Evolutionary conservation across 2,113 vertebrate species (phyloP), one percentile per base, ranked within the genome.

Genomic region (Rhinolophus sinicus): DNA sequence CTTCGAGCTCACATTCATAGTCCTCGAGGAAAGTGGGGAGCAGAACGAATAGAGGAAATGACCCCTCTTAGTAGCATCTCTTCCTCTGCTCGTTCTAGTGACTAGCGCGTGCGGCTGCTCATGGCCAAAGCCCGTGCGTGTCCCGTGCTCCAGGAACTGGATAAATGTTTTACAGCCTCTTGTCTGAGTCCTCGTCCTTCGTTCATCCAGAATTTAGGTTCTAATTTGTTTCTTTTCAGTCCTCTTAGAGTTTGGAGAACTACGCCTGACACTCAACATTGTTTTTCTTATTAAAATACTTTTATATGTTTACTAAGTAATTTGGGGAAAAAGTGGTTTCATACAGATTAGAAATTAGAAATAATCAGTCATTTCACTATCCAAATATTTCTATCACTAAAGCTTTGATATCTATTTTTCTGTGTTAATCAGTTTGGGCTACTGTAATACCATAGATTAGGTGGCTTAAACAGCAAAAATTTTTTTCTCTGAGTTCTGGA

Each of bases 281-380:
- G 54, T 76, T 64, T 87, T 80, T 77, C n/a, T 58, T 64, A 44
- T 60, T 69, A 86, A 77, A 90, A 60, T 69, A 80, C 1, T 92
- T 72, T 56, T 28, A 86, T 22, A 69, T n/a, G 2, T 77, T 90
- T 82, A 62, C 22, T 64, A 67, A 89, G 50, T 73, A 67, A 70
- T 62, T 92, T 69, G 52, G 40, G 40, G 52, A 12, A 83, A 56
- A 75, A 65, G 54, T 56, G 6, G 3, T 38, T 94, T 88, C 52
- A 76, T 81, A 92, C 76, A 90, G 56, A 67, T 77, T 56, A 87
- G 26, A 92, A 82, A 19, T 94, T 60, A 75, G 10, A 78, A 90
- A 69, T 69, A 22, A 38, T 9, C 13, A 38, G 5, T 70, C 60
- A 75, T 64, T 38, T 33, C 81, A 75, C 38, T 10, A 65, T 67